Evolutionary conservation across 2,797 vertebrate genomes (phyloP), one percentile per base, ranked within the genome.

Genomic region (Spheniscus humboldti): DNA sequence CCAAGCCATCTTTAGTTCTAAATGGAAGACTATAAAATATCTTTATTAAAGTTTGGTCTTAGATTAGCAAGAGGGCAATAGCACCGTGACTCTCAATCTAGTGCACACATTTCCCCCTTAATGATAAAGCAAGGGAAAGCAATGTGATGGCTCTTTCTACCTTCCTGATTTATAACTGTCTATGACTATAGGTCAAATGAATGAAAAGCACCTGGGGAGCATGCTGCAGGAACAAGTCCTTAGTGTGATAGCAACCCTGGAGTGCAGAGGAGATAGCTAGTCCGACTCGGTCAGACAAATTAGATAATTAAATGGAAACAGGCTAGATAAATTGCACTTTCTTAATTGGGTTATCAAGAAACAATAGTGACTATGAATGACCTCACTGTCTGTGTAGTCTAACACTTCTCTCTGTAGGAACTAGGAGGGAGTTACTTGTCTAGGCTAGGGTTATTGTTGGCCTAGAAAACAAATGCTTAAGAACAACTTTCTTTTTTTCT

Each of bases 301-400:
- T 94, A 97, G 97, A 97, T 97, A 98, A 98, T 97, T 97, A 97
- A 98, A 97, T 97, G 96, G 97, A 97, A 97, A 96, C 97, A 87
- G 87, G 95, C 97, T 96, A 96, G 97, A 98, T 97, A 98, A 97
- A 98, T 96, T 95, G 97, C 96, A 97, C 97, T 97, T 97, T 97
- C 97, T 93, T 97, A 97, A 98, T 97, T 97, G 97, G 97, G 97
- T 98, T 97, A 97, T 97, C 94, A 89, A 97, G 97, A 97, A 97
- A 97, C 97, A 97, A 96, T 86, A 77, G 96, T 96, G 94, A 92
- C 94, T 91, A 84, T 67, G 92, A 84, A 97, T 97, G 97, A 98
- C 97, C 97, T 98, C 97, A 96, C 97, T 97, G 95, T 97, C 97
- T 98, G 95, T 92, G 92, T 97, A 97, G 97, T 97, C 78, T 67